Evolutionary conservation across 2,888 invertebrate genomes (phyloP).

Genomic region (Patella caerulea): DNA sequence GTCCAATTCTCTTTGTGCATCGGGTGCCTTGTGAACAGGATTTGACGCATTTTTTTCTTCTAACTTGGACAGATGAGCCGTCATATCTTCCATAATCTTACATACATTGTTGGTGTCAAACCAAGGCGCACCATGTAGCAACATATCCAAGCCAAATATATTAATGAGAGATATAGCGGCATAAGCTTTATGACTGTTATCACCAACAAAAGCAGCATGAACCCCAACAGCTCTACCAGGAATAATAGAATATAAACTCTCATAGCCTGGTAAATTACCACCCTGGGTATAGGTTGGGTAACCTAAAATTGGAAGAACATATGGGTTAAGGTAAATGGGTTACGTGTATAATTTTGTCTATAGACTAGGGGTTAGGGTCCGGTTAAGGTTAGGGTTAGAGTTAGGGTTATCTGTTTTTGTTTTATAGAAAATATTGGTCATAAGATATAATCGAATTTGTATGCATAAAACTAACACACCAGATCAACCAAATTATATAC

Average conservation of each 20-base stretch:
- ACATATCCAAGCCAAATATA: constrained; percentile 34
- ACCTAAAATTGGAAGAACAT: constrained; percentile 24
- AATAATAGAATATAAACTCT: constrained; percentile 37
- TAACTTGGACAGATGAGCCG: constrained; percentile 16
- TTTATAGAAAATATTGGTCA: neutral
- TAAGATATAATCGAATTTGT: too few relatives aligned
- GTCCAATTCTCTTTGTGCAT: constrained; percentile 18
- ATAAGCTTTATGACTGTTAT: constrained; percentile 26
- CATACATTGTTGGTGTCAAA: constrained; percentile 23
- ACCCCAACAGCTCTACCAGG: constrained; percentile 33
- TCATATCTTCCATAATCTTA: constrained; percentile 26
- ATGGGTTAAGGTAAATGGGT: too few relatives aligned
- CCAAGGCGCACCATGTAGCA: constrained; percentile 29
- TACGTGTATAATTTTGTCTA: neutral
- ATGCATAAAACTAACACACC: too few relatives aligned
- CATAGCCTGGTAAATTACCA: constrained; percentile 42
- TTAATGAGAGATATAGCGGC: constrained; percentile 37
- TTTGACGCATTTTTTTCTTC: constrained; percentile 4
- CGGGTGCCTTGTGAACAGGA: constrained; percentile 7
- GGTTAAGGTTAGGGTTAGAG: too few relatives aligned
- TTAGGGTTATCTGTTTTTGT: too few relatives aligned
- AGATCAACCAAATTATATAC: too few relatives aligned
- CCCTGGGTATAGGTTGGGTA: constrained; percentile 37
- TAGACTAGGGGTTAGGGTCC: too few relatives aligned
- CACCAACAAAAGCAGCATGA: constrained; percentile 34